A percentile compares a stretch with the other conserved stretches of the same genome.
Evolutionary conservation across 1,140 invertebrate genomes (phyloP).

Genomic region (Antheraea mylitta): DNA sequence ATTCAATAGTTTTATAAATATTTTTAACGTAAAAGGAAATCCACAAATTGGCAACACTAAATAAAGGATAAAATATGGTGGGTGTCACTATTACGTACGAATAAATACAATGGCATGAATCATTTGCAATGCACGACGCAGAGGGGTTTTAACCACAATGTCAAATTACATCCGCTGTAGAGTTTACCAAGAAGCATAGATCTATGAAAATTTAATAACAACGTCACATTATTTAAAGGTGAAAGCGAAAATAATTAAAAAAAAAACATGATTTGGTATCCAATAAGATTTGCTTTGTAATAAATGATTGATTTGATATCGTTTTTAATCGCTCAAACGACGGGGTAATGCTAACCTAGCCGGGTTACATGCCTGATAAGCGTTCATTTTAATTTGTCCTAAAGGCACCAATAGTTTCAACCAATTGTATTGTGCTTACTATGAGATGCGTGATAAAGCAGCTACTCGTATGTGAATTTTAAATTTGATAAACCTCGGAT

Average conservation of each 20-base stretch:
- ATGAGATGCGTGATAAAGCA: conserved; percentile 74
- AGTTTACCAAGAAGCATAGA: conserved; percentile 77
- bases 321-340: conserved; percentile 39
- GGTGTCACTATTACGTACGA: conserved; percentile 27
- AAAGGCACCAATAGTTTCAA: conserved; percentile 36
- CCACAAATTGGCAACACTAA: conserved; percentile 27
- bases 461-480: conserved; percentile 56
- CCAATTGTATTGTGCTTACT: conserved; percentile 50
- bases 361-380: conserved; percentile 65
- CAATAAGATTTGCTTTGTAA: conserved; percentile 18
- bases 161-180: conserved; percentile 68
- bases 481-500: conserved; percentile 49
- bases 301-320: conserved; percentile 18
- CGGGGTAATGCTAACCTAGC: conserved; percentile 27
- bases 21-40: not conserved
- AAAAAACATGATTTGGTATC: no score
- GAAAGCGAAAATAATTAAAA: conserved; percentile 42
- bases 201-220: conserved; percentile 45
- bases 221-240: conserved; percentile 36
- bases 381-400: conserved; percentile 32
- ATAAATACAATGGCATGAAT: conserved; percentile 62
- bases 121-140: conserved; percentile 55
- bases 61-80: conserved; percentile 19
- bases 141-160: conserved; percentile 68
- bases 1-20: not conserved